Conservation (phyloP, 2,888 invertebrate genomes). For the Clostera curtula region DNA sequence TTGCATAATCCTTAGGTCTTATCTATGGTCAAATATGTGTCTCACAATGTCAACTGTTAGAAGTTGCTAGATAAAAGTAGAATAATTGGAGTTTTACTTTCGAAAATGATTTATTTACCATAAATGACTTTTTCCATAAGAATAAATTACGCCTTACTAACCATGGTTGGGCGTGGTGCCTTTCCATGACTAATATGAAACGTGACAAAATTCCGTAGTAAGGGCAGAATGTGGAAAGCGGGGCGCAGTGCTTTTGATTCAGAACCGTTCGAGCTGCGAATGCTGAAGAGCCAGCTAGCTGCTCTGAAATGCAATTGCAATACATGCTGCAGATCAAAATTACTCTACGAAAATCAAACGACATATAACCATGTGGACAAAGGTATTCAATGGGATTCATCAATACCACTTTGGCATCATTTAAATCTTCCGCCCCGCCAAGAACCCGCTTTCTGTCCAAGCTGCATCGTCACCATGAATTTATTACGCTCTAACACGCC, state of each 20-base stretch:
- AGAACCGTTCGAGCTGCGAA: conserved; percentile 41
- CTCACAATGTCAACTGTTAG: too few relatives aligned
- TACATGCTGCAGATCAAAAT: conserved; percentile 12
- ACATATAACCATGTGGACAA: conserved; percentile 13
- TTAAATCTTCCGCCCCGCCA: too few relatives aligned
- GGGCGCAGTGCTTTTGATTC: conserved; percentile 5
- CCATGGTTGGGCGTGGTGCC: conserved; percentile 9
- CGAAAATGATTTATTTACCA: too few relatives aligned
- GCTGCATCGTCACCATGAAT: conserved; percentile 35
- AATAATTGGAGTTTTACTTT: too few relatives aligned
- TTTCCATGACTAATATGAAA: conserved; percentile 1
- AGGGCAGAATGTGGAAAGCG: conserved; percentile 9
- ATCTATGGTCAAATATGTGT: too few relatives aligned
- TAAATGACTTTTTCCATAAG: too few relatives aligned
- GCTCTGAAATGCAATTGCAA: conserved; percentile 38
- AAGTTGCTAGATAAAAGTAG: too few relatives aligned
- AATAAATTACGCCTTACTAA: too few relatives aligned
- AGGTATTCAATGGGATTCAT: conserved; percentile 24
- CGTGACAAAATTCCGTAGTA: not conserved
- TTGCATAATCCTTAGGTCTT: too few relatives aligned
- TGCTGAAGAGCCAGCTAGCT: conserved; percentile 41
- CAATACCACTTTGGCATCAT: conserved; percentile 1
- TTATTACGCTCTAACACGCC: conserved; percentile 24
- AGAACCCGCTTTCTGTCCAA: conserved; percentile 29
- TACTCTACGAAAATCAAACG: not conserved